Evolutionary conservation across 2,888 invertebrate genomes (phyloP).

Genomic region (Eulithis testata): DNA sequence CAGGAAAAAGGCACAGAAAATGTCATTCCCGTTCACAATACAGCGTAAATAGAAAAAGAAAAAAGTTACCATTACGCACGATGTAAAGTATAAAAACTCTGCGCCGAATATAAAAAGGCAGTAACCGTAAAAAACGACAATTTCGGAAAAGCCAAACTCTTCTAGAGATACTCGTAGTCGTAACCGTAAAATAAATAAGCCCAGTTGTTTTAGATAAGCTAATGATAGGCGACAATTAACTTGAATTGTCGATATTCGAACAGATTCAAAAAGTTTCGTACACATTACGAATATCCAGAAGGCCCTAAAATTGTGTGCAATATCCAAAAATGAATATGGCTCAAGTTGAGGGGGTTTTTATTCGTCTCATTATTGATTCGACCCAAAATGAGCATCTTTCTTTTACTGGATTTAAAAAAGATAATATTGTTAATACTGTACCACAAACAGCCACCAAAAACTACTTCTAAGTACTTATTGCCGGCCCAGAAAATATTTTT

Average conservation of each 20-base stretch:
- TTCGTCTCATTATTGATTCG: too few species aligned
- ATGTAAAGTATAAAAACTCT: slow-evolving; percentile 32
- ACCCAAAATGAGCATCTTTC: too few species aligned
- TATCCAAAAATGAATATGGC: too few species aligned
- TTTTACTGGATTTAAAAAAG: too few species aligned
- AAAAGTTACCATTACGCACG: slow-evolving; percentile 24
- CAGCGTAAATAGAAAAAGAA: slow-evolving; percentile 23
- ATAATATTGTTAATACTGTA: too few species aligned
- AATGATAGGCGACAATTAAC: slow-evolving; percentile 60
- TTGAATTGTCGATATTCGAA: slow-evolving; percentile 48
- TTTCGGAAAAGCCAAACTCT: slow-evolving; percentile 52
- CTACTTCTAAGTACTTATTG: too few species aligned
- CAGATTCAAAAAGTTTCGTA: background rate
- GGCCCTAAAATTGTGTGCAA: too few species aligned
- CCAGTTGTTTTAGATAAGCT: slow-evolving; percentile 54
- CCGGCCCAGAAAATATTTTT: too few species aligned
- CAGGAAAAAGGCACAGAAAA: slow-evolving; percentile 17
- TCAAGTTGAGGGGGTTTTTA: too few species aligned
- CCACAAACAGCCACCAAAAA: too few species aligned
- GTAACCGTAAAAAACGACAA: slow-evolving; percentile 50
- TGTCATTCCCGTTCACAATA: slow-evolving; percentile 15
- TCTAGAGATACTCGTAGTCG: slow-evolving; percentile 46
- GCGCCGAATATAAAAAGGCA: slow-evolving; percentile 42
- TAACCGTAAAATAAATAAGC: slow-evolving; percentile 51
- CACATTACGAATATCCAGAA: background rate